phyloP scores from a whole-genome alignment of 1,140 invertebrate genomes.

The Drosophila carrolli region DNA sequence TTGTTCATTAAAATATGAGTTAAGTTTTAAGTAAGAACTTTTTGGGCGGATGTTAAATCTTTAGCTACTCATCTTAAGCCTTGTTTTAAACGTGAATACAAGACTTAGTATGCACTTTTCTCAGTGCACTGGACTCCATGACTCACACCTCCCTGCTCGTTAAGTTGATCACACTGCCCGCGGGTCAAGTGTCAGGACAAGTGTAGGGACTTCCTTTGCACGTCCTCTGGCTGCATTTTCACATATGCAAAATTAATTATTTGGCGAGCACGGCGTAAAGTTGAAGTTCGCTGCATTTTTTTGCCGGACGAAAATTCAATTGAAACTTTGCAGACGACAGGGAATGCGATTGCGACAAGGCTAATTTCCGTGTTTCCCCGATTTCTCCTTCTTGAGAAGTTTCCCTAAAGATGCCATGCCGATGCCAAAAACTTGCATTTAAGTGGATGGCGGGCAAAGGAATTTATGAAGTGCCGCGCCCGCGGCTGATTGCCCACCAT shows the following conservation, averaged over 20 bases:
- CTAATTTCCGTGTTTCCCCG: slow-evolving; percentile 53
- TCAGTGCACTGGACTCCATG: slow-evolving; percentile 1
- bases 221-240: slow-evolving; percentile 27
- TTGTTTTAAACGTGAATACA: too few species aligned
- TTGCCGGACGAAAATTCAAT: slow-evolving; percentile 41
- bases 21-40: too few species aligned
- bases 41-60: too few species aligned
- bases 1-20: too few species aligned
- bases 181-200: slow-evolving; percentile 37
- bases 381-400: slow-evolving; percentile 36
- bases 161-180: slow-evolving; percentile 37
- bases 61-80: too few species aligned
- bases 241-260: slow-evolving; percentile 56
- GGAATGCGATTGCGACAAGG: slow-evolving; percentile 49
- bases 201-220: slow-evolving; percentile 23
- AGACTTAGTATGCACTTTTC: background rate
- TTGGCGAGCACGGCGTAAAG: slow-evolving; percentile 19
- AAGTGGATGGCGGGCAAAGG: slow-evolving; percentile 18
- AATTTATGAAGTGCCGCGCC: slow-evolving; percentile 68
- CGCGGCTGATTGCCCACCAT: slow-evolving; percentile 50
- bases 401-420: slow-evolving; percentile 33
- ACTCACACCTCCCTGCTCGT: slow-evolving; percentile 3
- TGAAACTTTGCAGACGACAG: slow-evolving; percentile 71
- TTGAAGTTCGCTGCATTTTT: slow-evolving; percentile 38
- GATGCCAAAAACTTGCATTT: slow-evolving; percentile 55